Conservation (phyloP, 2,113 vertebrate species). For the Girardinichthys multiradiatus region DNA sequence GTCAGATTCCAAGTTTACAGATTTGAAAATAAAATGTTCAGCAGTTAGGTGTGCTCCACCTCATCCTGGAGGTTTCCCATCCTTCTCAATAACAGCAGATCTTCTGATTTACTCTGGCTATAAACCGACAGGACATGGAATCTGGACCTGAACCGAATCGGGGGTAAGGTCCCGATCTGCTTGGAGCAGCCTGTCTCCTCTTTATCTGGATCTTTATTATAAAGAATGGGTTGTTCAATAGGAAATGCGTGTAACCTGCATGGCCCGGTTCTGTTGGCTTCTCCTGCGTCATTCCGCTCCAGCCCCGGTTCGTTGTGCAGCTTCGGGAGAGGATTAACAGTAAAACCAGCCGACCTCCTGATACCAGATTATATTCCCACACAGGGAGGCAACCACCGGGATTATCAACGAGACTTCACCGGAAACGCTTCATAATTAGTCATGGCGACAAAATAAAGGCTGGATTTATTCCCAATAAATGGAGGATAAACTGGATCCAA, state of each 20-base stretch:
- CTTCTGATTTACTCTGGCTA: no score
- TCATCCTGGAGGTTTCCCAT: no score
- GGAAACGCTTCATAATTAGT: background rate
- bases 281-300: slow-evolving; percentile 41
- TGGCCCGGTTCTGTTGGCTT: slow-evolving; percentile 4
- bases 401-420: background rate
- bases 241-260: slow-evolving; percentile 60
- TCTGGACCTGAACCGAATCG: no score
- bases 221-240: slow-evolving; percentile 6
- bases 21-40: background rate
- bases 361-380: slow-evolving; percentile 38
- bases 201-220: no score
- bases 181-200: no score
- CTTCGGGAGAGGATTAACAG: slow-evolving; percentile 62
- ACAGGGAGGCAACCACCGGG: no score
- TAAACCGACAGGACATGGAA: background rate
- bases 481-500: background rate
- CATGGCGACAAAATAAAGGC: background rate
- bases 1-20: background rate
- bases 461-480: no score
- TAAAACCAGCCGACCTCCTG: slow-evolving; percentile 64
- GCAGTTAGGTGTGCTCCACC: no score
- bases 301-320: background rate
- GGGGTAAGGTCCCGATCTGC: no score
- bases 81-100: no score